phyloP scores from a whole-genome alignment of 2,113 vertebrate genomes.

The Tauraco erythrolophus region DNA sequence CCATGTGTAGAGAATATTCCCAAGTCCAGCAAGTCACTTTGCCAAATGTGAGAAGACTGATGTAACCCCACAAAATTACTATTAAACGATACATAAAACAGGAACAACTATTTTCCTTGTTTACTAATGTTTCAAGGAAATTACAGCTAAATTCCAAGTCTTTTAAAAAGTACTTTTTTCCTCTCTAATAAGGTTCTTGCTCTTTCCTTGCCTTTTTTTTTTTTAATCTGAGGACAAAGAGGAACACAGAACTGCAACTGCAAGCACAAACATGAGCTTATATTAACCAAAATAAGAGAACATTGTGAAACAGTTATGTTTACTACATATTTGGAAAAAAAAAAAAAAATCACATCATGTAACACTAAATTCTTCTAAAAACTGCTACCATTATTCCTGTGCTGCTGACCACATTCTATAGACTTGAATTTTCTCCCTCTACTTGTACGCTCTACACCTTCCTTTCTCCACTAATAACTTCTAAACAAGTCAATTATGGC shows the following conservation, averaged over 20 bases:
- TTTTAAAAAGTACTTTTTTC: not conserved
- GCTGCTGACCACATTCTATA: not conserved
- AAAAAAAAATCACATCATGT: not conserved
- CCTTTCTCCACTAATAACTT: not conserved
- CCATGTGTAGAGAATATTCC: not conserved
- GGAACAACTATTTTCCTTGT: not conserved
- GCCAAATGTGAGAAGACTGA: not conserved
- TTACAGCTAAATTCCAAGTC: not conserved
- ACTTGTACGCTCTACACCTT: not conserved
- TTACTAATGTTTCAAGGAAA: not conserved
- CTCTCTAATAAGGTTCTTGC: not conserved
- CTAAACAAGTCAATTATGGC: not conserved
- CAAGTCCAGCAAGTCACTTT: not conserved
- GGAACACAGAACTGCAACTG: not conserved
- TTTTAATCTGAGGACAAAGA: not conserved
- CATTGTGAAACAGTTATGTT: not conserved
- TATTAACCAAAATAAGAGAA: not conserved
- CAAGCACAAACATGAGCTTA: not conserved
- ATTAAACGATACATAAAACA: rapidly evolving
- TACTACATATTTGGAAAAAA: not conserved
- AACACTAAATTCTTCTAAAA: not conserved
- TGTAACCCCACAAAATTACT: not conserved
- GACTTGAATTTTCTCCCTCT: not conserved
- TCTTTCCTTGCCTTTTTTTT: not conserved
- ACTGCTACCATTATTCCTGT: not conserved